Percentiles rank a stretch among this genome's conserved stretches.
These are phyloP conservation scores for Phrynocephalus forsythii DNA, from an alignment of 2,797 vertebrate species.

Conservation along the genomic window DNA sequence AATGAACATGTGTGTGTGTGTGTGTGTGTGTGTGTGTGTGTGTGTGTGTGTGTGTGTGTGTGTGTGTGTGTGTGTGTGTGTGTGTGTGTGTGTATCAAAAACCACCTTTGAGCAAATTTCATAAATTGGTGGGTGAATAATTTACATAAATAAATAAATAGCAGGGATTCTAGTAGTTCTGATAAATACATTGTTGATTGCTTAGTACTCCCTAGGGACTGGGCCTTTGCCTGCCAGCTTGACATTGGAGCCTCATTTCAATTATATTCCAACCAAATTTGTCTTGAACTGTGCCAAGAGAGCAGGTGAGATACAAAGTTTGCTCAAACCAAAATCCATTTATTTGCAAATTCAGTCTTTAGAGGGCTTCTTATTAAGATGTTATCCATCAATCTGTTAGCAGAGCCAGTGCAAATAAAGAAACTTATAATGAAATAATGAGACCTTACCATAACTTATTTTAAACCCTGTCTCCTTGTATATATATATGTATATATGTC, in stretches of 20 bases:
- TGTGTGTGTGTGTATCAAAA: too few species aligned
- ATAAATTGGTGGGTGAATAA: not conserved
- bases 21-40: too few species aligned
- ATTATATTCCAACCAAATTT: not conserved
- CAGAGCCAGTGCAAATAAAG: conserved; percentile 24
- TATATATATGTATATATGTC: conserved; percentile 4
- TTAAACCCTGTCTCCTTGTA: not conserved
- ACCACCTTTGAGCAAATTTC: not conserved
- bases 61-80: too few species aligned
- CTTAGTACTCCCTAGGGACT: not conserved
- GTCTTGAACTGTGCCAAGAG: not conserved
- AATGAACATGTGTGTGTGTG: too few species aligned
- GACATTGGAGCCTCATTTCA: not conserved
- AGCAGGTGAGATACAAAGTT: not conserved
- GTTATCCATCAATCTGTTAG: not conserved
- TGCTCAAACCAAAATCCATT: not conserved
- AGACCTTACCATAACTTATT: conserved; percentile 10
- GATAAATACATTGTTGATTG: not conserved
- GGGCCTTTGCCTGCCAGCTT: not conserved
- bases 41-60: too few species aligned
- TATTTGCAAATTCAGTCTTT: conserved; percentile 12
- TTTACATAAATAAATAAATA: not conserved
- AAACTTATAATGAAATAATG: conserved; percentile 19
- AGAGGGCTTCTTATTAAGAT: not conserved
- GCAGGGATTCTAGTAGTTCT: not conserved